A percentile compares a stretch with the other conserved stretches of the same genome.
phyloP scores from a whole-genome alignment of 2,888 invertebrate species.

The Acronicta psi region DNA sequence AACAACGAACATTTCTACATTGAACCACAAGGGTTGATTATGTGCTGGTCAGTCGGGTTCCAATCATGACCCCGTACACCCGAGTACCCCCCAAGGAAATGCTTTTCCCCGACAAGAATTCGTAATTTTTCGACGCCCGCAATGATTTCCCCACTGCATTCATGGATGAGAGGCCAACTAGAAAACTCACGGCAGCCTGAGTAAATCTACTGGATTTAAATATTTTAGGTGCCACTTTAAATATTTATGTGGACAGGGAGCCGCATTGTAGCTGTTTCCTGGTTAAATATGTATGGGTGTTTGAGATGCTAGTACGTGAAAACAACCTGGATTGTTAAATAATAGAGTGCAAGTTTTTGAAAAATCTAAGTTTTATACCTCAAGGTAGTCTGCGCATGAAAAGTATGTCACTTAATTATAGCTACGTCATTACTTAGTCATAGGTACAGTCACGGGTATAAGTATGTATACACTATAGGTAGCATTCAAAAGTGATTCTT shows the following conservation, averaged over 20 bases:
- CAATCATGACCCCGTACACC: slow-evolving; percentile 55
- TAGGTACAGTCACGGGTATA: no score
- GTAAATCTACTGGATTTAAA: slow-evolving; percentile 52
- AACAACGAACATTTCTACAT: slow-evolving; percentile 12
- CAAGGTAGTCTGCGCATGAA: no score
- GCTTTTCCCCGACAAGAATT: slow-evolving; percentile 65
- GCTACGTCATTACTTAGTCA: no score
- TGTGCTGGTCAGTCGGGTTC: slow-evolving; percentile 36
- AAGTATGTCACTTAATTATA: background rate
- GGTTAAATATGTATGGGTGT: slow-evolving; percentile 43
- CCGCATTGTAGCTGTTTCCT: slow-evolving; percentile 37
- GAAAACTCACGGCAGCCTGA: slow-evolving; percentile 45
- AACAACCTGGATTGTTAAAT: slow-evolving; percentile 10
- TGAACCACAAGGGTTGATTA: slow-evolving; percentile 20
- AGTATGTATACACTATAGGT: no score
- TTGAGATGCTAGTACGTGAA: slow-evolving; percentile 32
- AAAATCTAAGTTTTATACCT: background rate
- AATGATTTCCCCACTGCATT: slow-evolving; percentile 74
- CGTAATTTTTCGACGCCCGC: slow-evolving; percentile 63
- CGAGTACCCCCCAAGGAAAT: slow-evolving; percentile 66
- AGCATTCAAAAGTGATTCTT: no score
- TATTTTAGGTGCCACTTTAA: slow-evolving; percentile 53
- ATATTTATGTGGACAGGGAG: slow-evolving; percentile 45
- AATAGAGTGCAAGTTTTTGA: slow-evolving; percentile 10
- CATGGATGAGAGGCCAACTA: slow-evolving; percentile 62